phyloP scores from a whole-genome alignment of 2,113 vertebrate species.

The Neofelis nebulosa region DNA sequence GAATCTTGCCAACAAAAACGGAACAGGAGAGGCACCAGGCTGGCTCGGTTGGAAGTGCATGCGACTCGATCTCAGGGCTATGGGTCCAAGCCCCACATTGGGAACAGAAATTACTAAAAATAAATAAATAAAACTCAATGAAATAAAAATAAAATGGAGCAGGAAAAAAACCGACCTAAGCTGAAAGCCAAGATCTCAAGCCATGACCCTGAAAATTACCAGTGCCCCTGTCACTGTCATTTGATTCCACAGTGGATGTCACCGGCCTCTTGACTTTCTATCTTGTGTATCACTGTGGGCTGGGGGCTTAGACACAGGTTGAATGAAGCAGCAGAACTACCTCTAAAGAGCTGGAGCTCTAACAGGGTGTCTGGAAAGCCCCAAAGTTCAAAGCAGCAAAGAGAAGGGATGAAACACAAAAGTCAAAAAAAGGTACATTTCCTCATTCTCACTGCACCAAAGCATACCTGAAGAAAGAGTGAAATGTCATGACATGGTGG shows the following conservation, averaged over 20 bases:
- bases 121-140: neutral
- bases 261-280: neutral
- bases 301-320: neutral
- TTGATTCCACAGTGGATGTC: neutral
- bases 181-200: neutral
- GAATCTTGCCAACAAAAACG: conserved; percentile 11
- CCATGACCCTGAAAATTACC: neutral
- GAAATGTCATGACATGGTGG: neutral
- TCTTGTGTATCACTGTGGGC: neutral
- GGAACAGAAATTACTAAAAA: neutral
- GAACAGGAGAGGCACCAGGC: neutral
- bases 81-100: neutral
- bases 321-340: neutral
- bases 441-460: neutral
- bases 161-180: neutral
- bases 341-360: neutral
- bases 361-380: neutral
- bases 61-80: neutral
- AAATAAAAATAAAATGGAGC: neutral
- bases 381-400: conserved; percentile 4
- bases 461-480: neutral
- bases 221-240: neutral
- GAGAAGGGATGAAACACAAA: neutral
- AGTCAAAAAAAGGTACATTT: neutral
- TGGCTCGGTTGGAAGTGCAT: neutral